These are phyloP conservation scores for Siphonodentalium dalli DNA, from an alignment of 2,888 invertebrate genomes.

Conservation along the genomic window DNA sequence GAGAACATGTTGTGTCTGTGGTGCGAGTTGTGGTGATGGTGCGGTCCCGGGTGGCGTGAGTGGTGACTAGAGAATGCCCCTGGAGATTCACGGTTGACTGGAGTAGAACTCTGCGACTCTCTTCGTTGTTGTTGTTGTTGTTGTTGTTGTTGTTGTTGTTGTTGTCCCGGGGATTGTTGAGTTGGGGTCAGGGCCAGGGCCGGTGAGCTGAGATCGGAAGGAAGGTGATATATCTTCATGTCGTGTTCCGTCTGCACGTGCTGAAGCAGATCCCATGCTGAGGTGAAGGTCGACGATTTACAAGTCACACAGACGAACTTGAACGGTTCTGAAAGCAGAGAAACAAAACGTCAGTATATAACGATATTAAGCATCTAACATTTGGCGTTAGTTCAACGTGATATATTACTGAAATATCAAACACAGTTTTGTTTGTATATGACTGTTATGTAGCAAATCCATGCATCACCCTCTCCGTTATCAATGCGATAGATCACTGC, in stretches of 20 bases:
- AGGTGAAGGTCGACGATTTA: constrained; percentile 85
- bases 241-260: constrained; percentile 95
- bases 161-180: constrained; percentile 34
- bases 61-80: neutral
- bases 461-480: too few species aligned
- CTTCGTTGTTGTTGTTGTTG: constrained; percentile 15
- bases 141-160: constrained; percentile 67
- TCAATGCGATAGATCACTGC: too few species aligned
- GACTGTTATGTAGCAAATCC: too few species aligned
- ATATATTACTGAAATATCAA: too few species aligned
- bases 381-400: too few species aligned
- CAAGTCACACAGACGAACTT: constrained; percentile 94
- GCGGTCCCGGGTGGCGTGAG: neutral
- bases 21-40: constrained; percentile 4
- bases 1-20: neutral
- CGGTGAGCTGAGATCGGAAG: constrained; percentile 26
- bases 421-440: too few species aligned
- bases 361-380: too few species aligned
- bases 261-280: constrained; percentile 94
- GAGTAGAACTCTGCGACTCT: neutral
- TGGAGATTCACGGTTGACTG: too few species aligned
- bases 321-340: constrained; percentile 85
- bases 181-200: constrained; percentile 32
- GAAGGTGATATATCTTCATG: constrained; percentile 80
- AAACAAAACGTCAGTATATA: too few species aligned